Percentiles rank a stretch among this genome's conserved stretches.
phyloP scores from a whole-genome alignment of 2,888 invertebrate species.

The Microplitis deprimator region DNA sequence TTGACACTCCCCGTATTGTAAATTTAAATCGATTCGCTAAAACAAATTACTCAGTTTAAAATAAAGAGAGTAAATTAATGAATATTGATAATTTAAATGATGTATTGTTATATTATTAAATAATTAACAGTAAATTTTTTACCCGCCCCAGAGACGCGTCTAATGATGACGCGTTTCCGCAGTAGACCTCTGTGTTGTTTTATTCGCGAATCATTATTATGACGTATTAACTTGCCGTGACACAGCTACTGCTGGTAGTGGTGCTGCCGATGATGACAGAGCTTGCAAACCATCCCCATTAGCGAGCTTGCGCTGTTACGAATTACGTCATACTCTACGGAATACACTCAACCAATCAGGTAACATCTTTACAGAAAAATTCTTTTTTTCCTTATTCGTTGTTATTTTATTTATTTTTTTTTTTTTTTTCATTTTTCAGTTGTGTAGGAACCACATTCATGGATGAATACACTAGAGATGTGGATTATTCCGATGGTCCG shows the following conservation, averaged over 20 bases:
- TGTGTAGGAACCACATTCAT: not conserved
- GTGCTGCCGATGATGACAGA: conserved; percentile 9
- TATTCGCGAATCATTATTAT: conserved; percentile 21
- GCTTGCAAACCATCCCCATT: conserved; percentile 12
- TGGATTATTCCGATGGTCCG: conserved; percentile 1
- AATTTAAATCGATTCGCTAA: not conserved
- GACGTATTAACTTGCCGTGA: conserved; percentile 7
- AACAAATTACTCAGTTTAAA: not conserved
- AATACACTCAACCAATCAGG: conserved; percentile 21
- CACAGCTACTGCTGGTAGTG: not conserved
- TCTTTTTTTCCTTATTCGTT: conserved; percentile 5
- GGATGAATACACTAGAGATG: not conserved
- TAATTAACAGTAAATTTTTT: not conserved
- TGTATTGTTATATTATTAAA: not conserved
- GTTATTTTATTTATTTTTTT: conserved; percentile 14
- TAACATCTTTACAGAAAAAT: conserved; percentile 9
- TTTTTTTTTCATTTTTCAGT: conserved; percentile 20
- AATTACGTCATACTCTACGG: conserved; percentile 25
- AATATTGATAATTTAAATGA: not conserved
- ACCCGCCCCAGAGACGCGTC: conserved; percentile 15
- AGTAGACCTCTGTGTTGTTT: conserved; percentile 13
- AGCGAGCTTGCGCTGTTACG: conserved; percentile 10
- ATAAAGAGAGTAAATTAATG: not conserved
- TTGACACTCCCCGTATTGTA: conserved; percentile 9
- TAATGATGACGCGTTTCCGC: conserved; percentile 7